Evolutionary conservation across 2,888 invertebrate species (phyloP).

Genomic region (Microplitis deprimator): DNA sequence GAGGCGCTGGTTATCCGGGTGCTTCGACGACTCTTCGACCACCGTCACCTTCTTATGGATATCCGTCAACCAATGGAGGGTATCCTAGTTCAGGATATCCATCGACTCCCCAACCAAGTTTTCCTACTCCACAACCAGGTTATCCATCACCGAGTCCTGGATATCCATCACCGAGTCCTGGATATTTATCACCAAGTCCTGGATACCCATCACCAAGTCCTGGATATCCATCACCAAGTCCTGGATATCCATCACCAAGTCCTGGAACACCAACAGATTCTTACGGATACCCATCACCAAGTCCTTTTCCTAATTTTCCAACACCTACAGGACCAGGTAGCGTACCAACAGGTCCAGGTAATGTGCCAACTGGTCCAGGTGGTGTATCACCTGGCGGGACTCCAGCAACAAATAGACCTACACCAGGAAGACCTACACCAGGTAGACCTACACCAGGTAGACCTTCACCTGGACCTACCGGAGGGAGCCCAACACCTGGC

Average conservation of each 20-base stretch:
- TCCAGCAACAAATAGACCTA: slow-evolving; percentile 15
- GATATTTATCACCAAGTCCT: slow-evolving; percentile 51
- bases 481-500: slow-evolving; percentile 28
- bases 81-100: slow-evolving; percentile 39
- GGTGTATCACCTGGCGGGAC: slow-evolving; percentile 23
- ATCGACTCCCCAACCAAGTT: slow-evolving; percentile 36
- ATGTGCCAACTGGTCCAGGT: slow-evolving; percentile 26
- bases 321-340: slow-evolving; percentile 37
- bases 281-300: slow-evolving; percentile 58
- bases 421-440: slow-evolving; percentile 33
- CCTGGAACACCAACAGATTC: slow-evolving; percentile 52
- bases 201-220: slow-evolving; percentile 52
- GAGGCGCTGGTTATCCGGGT: slow-evolving; percentile 52
- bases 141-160: slow-evolving; percentile 70
- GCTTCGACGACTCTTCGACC: slow-evolving; percentile 52
- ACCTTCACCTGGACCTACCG: slow-evolving; percentile 19
- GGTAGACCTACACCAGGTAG: slow-evolving; percentile 35
- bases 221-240: slow-evolving; percentile 60
- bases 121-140: slow-evolving; percentile 43
- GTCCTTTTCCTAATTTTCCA: slow-evolving; percentile 20
- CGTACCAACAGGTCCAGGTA: slow-evolving; percentile 30
- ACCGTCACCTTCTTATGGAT: slow-evolving; percentile 42
- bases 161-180: slow-evolving; percentile 62
- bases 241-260: slow-evolving; percentile 63
- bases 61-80: slow-evolving; percentile 41